Evolutionary conservation across 2,888 invertebrate genomes (phyloP).

Genomic region (Anoplius nigerrimus): DNA sequence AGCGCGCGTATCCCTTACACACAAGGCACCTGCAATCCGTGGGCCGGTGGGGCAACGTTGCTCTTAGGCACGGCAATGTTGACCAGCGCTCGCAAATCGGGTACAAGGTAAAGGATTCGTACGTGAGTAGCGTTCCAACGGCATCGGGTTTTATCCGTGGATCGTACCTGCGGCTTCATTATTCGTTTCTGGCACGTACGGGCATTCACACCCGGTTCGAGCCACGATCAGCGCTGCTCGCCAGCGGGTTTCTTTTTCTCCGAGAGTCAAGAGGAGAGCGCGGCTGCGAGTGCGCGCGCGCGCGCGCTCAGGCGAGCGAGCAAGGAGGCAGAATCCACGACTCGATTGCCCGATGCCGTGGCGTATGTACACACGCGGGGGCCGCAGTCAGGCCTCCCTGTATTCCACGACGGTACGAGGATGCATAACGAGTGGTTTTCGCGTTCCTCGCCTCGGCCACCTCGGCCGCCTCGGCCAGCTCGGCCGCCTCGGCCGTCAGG

Average conservation of each 20-base stretch:
- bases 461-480: slow-evolving; percentile 8
- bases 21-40: too few relatives aligned
- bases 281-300: background rate
- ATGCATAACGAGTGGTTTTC: slow-evolving; percentile 49
- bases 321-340: slow-evolving; percentile 49
- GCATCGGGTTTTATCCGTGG: slow-evolving; percentile 51
- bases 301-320: slow-evolving; percentile 15
- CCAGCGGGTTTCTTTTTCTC: slow-evolving; percentile 49
- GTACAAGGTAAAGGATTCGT: slow-evolving; percentile 63
- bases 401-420: slow-evolving; percentile 23
- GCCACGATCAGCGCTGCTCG: slow-evolving; percentile 42
- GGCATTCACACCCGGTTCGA: slow-evolving; percentile 55
- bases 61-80: slow-evolving; percentile 49
- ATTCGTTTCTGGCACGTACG: slow-evolving; percentile 64
- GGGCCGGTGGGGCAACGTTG: slow-evolving; percentile 43
- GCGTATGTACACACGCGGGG: slow-evolving; percentile 9
- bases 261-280: slow-evolving; percentile 15
- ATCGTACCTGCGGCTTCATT: slow-evolving; percentile 59
- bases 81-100: slow-evolving; percentile 58
- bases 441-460: slow-evolving; percentile 45
- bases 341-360: slow-evolving; percentile 32
- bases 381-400: slow-evolving; percentile 18
- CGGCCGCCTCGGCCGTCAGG: background rate
- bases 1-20: too few relatives aligned
- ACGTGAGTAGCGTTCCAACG: slow-evolving; percentile 59